These are phyloP conservation scores for Gymnogyps californianus DNA, from an alignment of 2,113 vertebrate species.

Conservation along the genomic window DNA sequence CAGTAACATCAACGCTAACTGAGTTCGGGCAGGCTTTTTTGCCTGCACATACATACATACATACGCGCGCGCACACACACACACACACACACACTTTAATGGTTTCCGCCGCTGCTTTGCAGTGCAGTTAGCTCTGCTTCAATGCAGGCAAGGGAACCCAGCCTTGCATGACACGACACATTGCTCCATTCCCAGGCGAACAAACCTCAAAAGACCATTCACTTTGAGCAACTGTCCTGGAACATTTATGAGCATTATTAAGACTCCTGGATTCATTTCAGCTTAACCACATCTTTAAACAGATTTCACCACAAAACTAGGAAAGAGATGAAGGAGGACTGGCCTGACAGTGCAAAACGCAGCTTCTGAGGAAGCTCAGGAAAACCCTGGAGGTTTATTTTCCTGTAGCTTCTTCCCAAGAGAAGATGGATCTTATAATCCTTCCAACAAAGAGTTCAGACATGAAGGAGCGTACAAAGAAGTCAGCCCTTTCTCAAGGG, in stretches of 20 bases:
- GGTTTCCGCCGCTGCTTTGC: neutral
- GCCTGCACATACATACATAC: neutral
- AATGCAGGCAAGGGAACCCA: neutral
- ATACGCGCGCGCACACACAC: neutral
- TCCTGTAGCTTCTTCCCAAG: neutral
- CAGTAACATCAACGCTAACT: neutral
- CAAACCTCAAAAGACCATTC: neutral
- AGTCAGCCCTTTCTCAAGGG: neutral
- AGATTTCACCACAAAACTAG: neutral
- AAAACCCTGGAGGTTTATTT: neutral
- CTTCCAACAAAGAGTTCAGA: neutral
- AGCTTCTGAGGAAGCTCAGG: neutral
- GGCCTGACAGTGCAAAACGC: neutral
- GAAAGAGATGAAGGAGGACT: neutral
- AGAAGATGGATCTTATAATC: neutral
- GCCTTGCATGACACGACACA: neutral
- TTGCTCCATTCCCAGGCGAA: neutral
- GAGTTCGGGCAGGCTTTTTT: neutral
- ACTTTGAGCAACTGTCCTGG: neutral
- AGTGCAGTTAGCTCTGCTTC: neutral
- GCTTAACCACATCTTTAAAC: neutral
- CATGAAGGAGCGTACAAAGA: neutral
- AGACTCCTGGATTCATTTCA: neutral
- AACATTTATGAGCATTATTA: neutral
- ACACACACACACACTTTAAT: accelerated